Base-by-base conservation (phyloP, 2,113 vertebrate genomes). In the Polypterus bichir region DNA sequence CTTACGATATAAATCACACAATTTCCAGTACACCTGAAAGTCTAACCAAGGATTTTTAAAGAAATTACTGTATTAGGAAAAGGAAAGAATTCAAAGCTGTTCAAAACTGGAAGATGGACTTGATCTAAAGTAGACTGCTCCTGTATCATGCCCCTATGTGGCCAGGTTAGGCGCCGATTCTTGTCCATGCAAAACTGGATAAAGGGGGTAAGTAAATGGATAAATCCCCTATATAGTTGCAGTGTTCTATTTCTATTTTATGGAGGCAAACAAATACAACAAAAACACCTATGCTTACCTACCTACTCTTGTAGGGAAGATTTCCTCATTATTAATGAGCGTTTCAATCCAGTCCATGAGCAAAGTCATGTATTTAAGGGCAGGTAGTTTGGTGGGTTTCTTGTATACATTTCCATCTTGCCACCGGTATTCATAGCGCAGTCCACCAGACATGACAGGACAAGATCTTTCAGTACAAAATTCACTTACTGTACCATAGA, bases 311-410 rank as follows among this genome's bases (percentile, higher is more conserved):
- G 95, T 98, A 71, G 95, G 95, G 72, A 98, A 98, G 80, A 95
- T 88, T 8, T 94, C 82, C 71, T 98, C 95, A 0, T 98, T 90
- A 62, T 98, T 98, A 73, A 98, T 97, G 66, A 95, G 87, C 8
- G 88, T 89, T 77, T 98, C 95, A 0, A 97, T 98, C 94, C 95
- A 97, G 81, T 97, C 92, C 92, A 98, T 98, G 70, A 98, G 78
- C 77, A 94, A 79, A 44, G 88, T 91, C 93, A 98, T 98, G 76
- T 98, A 98, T 74, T 85, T 89, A 0, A 94, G 90, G 0, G 95
- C 95, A 0, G 94, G 89, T 52, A 98, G 81, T 78, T 97, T 97
- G 74, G 93, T 96, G 0, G 95, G 95, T 66, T 81, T 91, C 80
- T 90, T 91, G 77, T 94, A 98, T 62, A 90, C 89, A 51, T 84